Evolutionary conservation across 2,113 vertebrate species (phyloP), one percentile per base, ranked within the genome.

Genomic region (Sinocyclocheilus anshuiensis): DNA sequence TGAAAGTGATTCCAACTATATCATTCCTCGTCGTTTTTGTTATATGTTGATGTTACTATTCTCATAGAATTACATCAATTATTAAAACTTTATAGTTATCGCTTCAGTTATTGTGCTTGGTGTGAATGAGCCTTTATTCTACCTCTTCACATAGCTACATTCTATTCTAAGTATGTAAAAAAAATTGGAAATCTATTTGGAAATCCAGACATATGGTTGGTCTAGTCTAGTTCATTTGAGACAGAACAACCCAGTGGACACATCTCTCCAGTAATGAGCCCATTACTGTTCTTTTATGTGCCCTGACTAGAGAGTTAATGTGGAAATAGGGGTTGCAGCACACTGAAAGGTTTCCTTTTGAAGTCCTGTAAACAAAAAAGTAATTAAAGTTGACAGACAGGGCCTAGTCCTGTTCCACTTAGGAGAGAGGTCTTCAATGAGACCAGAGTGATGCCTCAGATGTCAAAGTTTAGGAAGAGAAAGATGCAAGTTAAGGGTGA

Each of bases 141-240:
- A 1, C 16, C 53, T 59, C 55, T 59, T 59, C 55, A 59, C 20
- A 59, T 59, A 59, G 20, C 7, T 59, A 20, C 0, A 36, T 71
- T 36, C 8, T 10, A 20, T 71, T 71, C 65, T 20, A 33, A 59
- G 13, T 42, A 42, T 29, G 82, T 59, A 3, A 50, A 53, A 84
- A 50, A 45, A 48, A 48, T 12, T 33, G n/a, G n/a, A 59, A 24
- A 39, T 63, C 59, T 76, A 39, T 45, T 84, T 50, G 39, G 53
- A 61, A 84, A 84, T 78, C 53, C 45, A 84, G 55, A 84, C 59
- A 72, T 59, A 22, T 55, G 63, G 89, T 87, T 84, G 83, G 88
- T 88, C 89, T 53, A 83, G 69, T 84, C 88, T 92, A 89, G 90
- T 92, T 92, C 89, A 86, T 87, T 85, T 1, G 61, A 87, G 72